These are phyloP conservation scores for Amphipyra tragopoginis DNA, from an alignment of 2,888 invertebrate species.

Conservation along the genomic window DNA sequence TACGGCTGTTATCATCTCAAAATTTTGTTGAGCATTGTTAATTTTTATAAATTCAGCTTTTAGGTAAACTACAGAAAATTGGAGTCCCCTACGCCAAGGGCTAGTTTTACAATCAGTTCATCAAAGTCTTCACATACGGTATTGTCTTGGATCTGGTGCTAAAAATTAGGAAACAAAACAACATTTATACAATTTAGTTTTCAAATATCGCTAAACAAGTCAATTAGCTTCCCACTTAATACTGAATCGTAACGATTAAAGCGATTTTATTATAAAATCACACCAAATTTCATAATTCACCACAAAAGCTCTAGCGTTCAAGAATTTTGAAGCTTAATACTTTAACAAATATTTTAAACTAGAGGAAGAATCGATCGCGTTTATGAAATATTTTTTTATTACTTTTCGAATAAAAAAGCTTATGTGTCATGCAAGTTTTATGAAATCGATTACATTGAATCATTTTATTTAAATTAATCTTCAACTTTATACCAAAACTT, in stretches of 20 bases:
- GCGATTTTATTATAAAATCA: constrained; percentile 39
- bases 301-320: constrained; percentile 50
- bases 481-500: constrained; percentile 33
- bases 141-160: constrained; percentile 72
- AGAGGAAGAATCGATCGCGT: constrained; percentile 48
- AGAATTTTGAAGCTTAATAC: constrained; percentile 39
- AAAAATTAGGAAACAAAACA: constrained; percentile 36
- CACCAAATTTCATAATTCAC: constrained; percentile 40
- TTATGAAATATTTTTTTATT: constrained; percentile 17
- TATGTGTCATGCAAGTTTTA: constrained; percentile 47
- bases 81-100: constrained; percentile 64
- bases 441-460: constrained; percentile 24
- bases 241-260: constrained; percentile 60
- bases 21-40: not conserved
- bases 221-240: constrained; percentile 53
- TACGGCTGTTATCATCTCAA: constrained; percentile 2
- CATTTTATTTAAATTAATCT: constrained; percentile 6
- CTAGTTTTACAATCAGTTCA: constrained; percentile 72
- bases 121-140: constrained; percentile 71
- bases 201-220: constrained; percentile 33
- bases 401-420: constrained; percentile 28
- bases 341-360: constrained; percentile 52
- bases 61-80: constrained; percentile 74
- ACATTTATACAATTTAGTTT: constrained; percentile 23
- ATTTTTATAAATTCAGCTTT: constrained; percentile 54